A percentile compares a stretch with the other conserved stretches of the same genome.
These are phyloP conservation scores for Petrolisthes manimaculis DNA, from an alignment of 2,888 invertebrate genomes.

Conservation along the genomic window DNA sequence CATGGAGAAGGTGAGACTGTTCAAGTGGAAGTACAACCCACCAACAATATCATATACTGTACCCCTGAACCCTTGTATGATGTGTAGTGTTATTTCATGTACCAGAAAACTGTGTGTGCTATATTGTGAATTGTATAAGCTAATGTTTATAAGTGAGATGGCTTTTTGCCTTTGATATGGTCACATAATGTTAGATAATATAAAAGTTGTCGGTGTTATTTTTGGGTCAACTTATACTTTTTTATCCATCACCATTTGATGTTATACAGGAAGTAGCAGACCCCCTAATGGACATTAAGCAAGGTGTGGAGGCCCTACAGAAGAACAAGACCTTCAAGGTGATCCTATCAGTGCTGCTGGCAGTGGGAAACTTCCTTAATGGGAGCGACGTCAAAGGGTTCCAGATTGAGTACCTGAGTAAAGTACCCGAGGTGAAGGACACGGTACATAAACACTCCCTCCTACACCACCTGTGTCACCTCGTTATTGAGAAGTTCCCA, in stretches of 20 bases:
- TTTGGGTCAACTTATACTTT: not conserved
- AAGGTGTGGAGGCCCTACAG: slow-evolving; percentile 91
- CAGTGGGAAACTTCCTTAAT: slow-evolving; percentile 96
- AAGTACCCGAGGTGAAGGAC: slow-evolving; percentile 98
- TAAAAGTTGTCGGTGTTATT: not conserved
- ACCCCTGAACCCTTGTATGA: no score
- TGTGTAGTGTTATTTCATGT: no score
- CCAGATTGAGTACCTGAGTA: slow-evolving; percentile 95
- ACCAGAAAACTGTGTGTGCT: no score
- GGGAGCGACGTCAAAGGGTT: slow-evolving; percentile 93
- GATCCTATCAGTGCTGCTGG: slow-evolving; percentile 91
- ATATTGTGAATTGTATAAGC: no score
- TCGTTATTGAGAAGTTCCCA: slow-evolving; percentile 96
- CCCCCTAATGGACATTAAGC: slow-evolving; percentile 97
- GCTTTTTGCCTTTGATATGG: not conserved
- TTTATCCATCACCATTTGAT: not conserved
- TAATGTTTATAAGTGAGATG: not conserved
- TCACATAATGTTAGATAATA: no score
- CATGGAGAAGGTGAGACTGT: slow-evolving; percentile 81
- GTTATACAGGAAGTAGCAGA: slow-evolving; percentile 91
- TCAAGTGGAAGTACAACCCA: no score
- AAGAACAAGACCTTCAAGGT: slow-evolving; percentile 94
- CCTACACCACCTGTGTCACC: slow-evolving; percentile 95
- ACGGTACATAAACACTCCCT: slow-evolving; percentile 99
- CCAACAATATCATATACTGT: no score